Evolutionary conservation across 2,113 vertebrate genomes (phyloP).

Genomic region (Pantherophis guttatus): DNA sequence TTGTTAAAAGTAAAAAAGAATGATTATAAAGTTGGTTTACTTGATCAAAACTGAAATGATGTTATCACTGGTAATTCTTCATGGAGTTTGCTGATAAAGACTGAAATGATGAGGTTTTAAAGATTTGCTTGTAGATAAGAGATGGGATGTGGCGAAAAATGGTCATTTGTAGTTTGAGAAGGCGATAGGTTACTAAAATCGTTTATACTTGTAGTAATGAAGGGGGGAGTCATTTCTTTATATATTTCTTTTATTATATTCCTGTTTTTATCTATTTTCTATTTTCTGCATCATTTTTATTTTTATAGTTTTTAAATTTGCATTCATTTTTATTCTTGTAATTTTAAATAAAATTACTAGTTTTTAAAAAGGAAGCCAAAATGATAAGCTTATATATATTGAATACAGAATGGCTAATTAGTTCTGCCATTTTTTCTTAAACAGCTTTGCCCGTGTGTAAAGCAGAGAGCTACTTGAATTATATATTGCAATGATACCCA

Average conservation of each 20-base stretch:
- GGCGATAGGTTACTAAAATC: background rate
- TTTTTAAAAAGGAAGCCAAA: background rate
- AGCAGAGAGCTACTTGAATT: background rate
- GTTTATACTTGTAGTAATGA: background rate
- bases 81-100: background rate
- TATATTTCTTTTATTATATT: background rate
- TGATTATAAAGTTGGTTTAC: background rate
- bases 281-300: background rate
- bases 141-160: background rate
- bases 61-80: background rate
- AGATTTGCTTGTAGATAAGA: background rate
- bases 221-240: background rate
- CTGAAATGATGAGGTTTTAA: background rate
- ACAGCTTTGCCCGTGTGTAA: background rate
- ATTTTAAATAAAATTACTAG: background rate
- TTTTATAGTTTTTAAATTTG: background rate
- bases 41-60: background rate
- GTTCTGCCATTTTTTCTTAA: background rate
- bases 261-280: background rate
- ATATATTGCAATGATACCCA: background rate
- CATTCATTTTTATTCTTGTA: background rate
- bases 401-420: background rate
- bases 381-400: background rate
- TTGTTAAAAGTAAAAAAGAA: background rate
- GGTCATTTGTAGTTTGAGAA: background rate